Evolutionary conservation across 2,888 invertebrate species (phyloP).

Genomic region (Andricus curvator): DNA sequence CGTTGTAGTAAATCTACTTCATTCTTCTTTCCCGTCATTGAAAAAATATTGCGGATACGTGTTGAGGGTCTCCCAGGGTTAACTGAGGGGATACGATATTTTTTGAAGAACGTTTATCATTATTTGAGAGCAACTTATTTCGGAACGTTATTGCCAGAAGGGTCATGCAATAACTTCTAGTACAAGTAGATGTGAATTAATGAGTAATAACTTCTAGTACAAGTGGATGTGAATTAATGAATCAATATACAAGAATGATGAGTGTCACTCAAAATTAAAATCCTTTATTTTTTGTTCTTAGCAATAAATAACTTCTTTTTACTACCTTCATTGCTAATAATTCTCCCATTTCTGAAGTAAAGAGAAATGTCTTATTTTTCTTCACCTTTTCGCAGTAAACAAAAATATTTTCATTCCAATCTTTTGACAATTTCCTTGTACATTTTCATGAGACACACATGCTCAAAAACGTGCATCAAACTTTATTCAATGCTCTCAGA

Average conservation of each 20-base stretch:
- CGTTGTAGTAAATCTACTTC: slow-evolving; percentile 28
- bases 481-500: too few species aligned
- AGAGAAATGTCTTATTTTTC: too few species aligned
- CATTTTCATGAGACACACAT: too few species aligned
- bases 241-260: not conserved
- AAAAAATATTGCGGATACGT: slow-evolving; percentile 28
- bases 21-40: slow-evolving; percentile 15
- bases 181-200: not conserved
- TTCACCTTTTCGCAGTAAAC: too few species aligned
- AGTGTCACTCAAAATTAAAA: not conserved
- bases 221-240: not conserved
- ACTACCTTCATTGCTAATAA: too few species aligned
- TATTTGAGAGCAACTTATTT: not conserved
- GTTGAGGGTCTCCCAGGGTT: slow-evolving; percentile 9
- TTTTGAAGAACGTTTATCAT: slow-evolving; percentile 1
- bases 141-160: not conserved
- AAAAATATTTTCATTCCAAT: too few species aligned
- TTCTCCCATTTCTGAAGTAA: too few species aligned
- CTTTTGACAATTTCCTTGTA: too few species aligned
- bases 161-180: too few species aligned
- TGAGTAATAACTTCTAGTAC: not conserved
- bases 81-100: not conserved
- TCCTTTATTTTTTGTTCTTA: not conserved
- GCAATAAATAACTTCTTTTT: too few species aligned
- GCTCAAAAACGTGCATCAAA: too few species aligned